Evolutionary conservation across 2,797 vertebrate genomes (phyloP).

Genomic region (Steatocranus sp.): DNA sequence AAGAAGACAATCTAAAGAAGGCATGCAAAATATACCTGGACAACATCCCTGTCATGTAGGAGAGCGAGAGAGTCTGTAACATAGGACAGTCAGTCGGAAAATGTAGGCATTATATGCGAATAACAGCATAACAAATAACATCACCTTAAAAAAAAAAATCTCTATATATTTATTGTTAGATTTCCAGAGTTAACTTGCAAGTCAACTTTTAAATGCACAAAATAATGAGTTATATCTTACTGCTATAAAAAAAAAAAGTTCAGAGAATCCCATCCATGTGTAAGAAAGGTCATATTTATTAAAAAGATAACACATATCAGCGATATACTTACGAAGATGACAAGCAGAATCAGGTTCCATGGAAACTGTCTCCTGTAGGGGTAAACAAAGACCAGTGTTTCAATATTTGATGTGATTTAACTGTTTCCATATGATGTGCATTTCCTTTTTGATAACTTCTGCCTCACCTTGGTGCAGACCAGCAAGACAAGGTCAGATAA

Average conservation of each 20-base stretch:
- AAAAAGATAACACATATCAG: not conserved
- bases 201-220: not conserved
- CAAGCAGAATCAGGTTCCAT: slow-evolving; percentile 91
- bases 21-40: slow-evolving; percentile 79
- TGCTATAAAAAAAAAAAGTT: not conserved
- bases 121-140: not conserved
- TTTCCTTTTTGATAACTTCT: not conserved
- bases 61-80: slow-evolving; percentile 90
- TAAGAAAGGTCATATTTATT: fast-evolving
- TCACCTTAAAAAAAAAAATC: not conserved
- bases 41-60: slow-evolving; percentile 92
- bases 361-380: slow-evolving; percentile 86
- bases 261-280: not conserved
- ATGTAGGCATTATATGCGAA: fast-evolving
- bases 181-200: not conserved
- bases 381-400: not conserved
- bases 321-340: slow-evolving; percentile 85
- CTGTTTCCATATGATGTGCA: not conserved
- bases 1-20: not conserved
- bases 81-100: not conserved
- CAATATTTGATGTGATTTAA: not conserved
- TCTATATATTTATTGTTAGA: not conserved
- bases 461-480: slow-evolving; percentile 82
- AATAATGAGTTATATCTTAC: not conserved
- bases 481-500: slow-evolving; percentile 89